Base-by-base conservation (phyloP, 2,888 invertebrate genomes). In the Caradrina kadenii region DNA sequence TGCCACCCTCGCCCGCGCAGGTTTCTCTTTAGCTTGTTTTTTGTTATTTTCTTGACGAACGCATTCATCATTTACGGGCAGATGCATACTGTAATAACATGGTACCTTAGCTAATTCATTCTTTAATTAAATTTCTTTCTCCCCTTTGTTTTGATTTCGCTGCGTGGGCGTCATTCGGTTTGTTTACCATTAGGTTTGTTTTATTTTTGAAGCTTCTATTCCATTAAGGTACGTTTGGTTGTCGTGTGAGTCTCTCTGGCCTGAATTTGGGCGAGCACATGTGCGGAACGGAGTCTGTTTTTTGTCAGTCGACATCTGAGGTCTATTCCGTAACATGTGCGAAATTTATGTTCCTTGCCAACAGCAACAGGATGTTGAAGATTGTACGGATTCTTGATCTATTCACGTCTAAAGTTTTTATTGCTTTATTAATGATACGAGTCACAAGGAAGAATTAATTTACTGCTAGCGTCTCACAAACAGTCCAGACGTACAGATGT, bases 11-110 rank as follows among this genome's bases (percentile, higher is more conserved):
- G 91, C 91, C 88, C 85, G 92, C 90, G 91, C 92, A 91, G 90
- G 90, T 91, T 92, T 93, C 92, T 90, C 89, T 89, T 88, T 85
- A 89, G 88, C 83, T 76, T 26, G 26, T 26, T 90, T 90, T 92
- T 92, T 76, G 73, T 94, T 92, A 88, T 93, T 92, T 91, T 87
- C 89, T 89, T 87, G 76, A 86, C 88, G 84, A 89, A 89, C 86
- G 86, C 93, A 94, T 94, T 93, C 89, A 94, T 94, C 94, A 94
- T 93, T 89, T 86, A 87, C 89, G 91, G 76, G 90, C 94, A 94
- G 94, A 94, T 94, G 94, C 89, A 88, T 88, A 88, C 87, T 70
- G 87, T 94, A 93, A 93, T 94, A 92, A 93, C 90, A 92, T 88
- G 87, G 90, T 89, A 91, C 90, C 86, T 85, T 85, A 83, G 85